phyloP scores from a whole-genome alignment of 2,113 vertebrate genomes.

The Campylomormyrus tamandua region DNA sequence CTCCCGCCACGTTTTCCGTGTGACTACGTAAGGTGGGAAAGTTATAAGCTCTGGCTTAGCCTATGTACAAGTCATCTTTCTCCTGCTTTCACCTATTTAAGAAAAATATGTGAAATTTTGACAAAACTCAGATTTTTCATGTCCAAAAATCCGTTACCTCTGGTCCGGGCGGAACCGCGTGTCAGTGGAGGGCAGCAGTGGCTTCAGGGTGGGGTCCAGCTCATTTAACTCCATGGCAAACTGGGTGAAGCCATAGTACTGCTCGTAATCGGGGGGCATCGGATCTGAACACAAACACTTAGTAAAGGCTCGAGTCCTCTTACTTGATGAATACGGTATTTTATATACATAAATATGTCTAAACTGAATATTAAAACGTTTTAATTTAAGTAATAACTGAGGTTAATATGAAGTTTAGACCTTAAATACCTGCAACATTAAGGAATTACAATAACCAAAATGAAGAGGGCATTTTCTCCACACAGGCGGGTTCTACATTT shows the following conservation, averaged over 20 bases:
- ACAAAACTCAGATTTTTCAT: not conserved
- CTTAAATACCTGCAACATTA: not conserved
- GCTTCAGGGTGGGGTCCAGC: conserved; percentile 63
- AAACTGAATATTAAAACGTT: not conserved
- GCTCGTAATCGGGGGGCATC: conserved; percentile 79
- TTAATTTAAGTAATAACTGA: not conserved
- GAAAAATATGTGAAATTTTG: not conserved
- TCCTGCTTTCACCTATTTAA: not conserved
- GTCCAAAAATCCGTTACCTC: conserved; percentile 59
- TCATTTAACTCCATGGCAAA: conserved; percentile 93
- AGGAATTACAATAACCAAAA: not conserved
- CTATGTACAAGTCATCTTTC: not conserved
- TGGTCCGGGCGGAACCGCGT: conserved; percentile 89
- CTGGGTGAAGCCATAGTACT: conserved; percentile 92
- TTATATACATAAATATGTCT: not conserved
- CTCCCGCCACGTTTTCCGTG: not conserved
- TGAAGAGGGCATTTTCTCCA: not conserved
- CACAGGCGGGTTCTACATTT: not conserved
- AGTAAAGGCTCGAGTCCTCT: not conserved
- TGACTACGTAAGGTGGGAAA: not conserved
- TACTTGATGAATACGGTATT: not conserved
- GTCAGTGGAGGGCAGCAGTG: conserved; percentile 80
- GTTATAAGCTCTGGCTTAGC: not conserved
- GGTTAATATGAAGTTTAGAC: not conserved
- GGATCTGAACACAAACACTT: conserved; percentile 55